Percentiles rank a stretch among this genome's conserved stretches.
phyloP scores from a whole-genome alignment of 2,888 invertebrate species.

The Anthophora plumipes region DNA sequence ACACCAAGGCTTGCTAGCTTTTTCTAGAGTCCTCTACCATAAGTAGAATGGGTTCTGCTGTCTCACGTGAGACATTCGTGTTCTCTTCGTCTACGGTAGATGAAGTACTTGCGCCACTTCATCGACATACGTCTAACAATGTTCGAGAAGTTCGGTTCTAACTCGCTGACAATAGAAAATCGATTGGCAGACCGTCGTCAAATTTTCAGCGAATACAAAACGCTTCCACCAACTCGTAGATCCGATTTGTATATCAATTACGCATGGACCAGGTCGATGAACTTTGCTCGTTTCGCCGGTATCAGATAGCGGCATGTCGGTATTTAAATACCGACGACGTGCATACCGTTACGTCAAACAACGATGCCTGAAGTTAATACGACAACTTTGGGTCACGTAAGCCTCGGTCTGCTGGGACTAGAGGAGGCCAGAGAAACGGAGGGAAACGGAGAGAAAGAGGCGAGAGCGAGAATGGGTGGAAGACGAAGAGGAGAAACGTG shows the following conservation, averaged over 20 bases:
- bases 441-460: too few relatives aligned
- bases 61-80: not conserved
- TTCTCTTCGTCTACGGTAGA: not conserved
- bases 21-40: not conserved
- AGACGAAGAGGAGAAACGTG: constrained; percentile 40
- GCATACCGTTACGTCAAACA: constrained; percentile 70
- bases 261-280: constrained; percentile 43
- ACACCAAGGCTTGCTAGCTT: too few relatives aligned
- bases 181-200: not conserved
- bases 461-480: constrained; percentile 16
- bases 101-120: not conserved
- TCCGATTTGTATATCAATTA: constrained; percentile 54
- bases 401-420: constrained; percentile 36
- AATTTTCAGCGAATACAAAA: not conserved
- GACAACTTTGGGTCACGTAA: constrained; percentile 69
- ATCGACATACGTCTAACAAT: not conserved
- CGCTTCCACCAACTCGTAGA: not conserved
- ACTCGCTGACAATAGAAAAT: not conserved
- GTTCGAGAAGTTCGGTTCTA: not conserved
- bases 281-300: constrained; percentile 46
- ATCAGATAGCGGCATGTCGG: constrained; percentile 56
- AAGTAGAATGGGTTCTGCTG: constrained; percentile 19
- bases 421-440: constrained; percentile 22
- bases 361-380: constrained; percentile 55
- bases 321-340: constrained; percentile 67